Conservation (phyloP, 2,113 vertebrate genomes). For the Patagioenas fasciata region DNA sequence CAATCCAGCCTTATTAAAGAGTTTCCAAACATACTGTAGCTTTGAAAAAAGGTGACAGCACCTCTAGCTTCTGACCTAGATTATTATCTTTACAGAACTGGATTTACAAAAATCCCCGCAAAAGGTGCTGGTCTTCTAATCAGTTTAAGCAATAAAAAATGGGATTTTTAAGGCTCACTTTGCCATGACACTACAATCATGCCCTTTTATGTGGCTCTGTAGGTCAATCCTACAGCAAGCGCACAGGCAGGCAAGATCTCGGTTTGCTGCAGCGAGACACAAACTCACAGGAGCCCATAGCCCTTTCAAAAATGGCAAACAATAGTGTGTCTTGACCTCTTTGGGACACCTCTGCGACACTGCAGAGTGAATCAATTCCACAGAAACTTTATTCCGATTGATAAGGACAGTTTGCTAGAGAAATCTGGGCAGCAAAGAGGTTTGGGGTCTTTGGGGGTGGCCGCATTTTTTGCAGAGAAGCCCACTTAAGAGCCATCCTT, state of each 20-base stretch:
- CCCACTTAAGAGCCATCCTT: neutral
- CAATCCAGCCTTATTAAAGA: neutral
- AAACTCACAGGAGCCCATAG: neutral
- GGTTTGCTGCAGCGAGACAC: rapidly evolving
- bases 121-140: neutral
- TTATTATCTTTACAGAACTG: neutral
- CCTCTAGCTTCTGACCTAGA: conserved; percentile 18
- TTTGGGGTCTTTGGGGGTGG: neutral
- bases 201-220: neutral
- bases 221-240: neutral
- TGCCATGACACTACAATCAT: neutral
- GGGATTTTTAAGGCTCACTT: neutral
- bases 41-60: neutral
- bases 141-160: neutral
- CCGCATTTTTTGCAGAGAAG: neutral
- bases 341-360: neutral
- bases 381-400: neutral
- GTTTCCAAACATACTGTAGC: neutral
- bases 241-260: neutral
- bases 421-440: neutral
- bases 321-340: neutral
- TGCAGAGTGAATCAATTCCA: neutral
- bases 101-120: neutral
- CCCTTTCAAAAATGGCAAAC: neutral
- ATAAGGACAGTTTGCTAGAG: neutral